A percentile compares a stretch with the other conserved stretches of the same genome.
Evolutionary conservation across 2,888 invertebrate genomes (phyloP).

Genomic region (Phanerotoma sp.): DNA sequence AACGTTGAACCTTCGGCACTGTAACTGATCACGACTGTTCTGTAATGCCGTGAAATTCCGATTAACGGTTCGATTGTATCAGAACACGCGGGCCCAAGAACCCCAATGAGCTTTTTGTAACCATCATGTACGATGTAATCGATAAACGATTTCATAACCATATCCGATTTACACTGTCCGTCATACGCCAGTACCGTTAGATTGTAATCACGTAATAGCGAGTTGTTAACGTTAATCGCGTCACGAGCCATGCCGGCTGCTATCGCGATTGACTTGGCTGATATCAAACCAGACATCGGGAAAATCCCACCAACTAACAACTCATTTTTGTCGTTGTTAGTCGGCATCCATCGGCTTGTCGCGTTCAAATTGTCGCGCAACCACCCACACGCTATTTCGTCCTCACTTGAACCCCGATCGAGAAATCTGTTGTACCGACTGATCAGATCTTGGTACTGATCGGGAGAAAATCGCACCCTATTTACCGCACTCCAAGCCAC

Average conservation of each 20-base stretch:
- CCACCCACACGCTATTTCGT: constrained; percentile 70
- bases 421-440: constrained; percentile 46
- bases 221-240: constrained; percentile 64
- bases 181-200: constrained; percentile 63
- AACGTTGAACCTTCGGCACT: constrained; percentile 77
- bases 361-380: constrained; percentile 58
- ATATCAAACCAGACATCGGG: constrained; percentile 65
- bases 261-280: constrained; percentile 63
- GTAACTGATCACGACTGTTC: constrained; percentile 74
- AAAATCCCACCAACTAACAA: constrained; percentile 71
- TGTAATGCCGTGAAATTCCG: constrained; percentile 72
- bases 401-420: constrained; percentile 34
- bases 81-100: constrained; percentile 78
- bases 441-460: constrained; percentile 61
- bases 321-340: constrained; percentile 51
- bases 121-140: constrained; percentile 64
- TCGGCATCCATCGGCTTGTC: constrained; percentile 59
- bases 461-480: constrained; percentile 59
- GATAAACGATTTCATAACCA: constrained; percentile 75
- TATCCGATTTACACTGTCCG: constrained; percentile 71
- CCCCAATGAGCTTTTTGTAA: constrained; percentile 66
- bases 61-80: constrained; percentile 80
- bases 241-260: constrained; percentile 67
- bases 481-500: constrained; percentile 60
- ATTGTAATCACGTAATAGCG: constrained; percentile 64